Base-by-base conservation (phyloP, 2,113 vertebrate genomes). In the Cyanocitta stelleri region DNA sequence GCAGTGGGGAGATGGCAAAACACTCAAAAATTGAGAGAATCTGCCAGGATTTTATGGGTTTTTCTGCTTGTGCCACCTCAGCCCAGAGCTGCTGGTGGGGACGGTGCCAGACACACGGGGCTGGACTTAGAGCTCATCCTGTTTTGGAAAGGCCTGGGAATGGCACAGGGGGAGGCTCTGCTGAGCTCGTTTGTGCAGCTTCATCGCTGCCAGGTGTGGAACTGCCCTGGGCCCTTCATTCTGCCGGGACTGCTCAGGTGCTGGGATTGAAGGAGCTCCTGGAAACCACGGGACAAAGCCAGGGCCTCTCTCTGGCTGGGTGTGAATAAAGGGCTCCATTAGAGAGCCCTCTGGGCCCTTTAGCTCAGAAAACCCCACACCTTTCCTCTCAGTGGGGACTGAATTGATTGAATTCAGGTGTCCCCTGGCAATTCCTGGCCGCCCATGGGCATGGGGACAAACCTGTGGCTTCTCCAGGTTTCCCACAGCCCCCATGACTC, bases 131-230 rank as follows among this genome's bases (percentile, higher is more conserved):
- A 44, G n/a, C 61, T n/a, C 51, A 24, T 1, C 35, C 20, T 1
- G 0, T 5, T 41, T 0, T 3, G 22, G 51, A n/a, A 17, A 22
- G 30, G 12, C 27, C 21, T 0, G 32, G 62, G 44, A 39, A 17
- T 10, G 52, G 16, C 58, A 1, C 66, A 14, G 44, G 7, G 27
- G 30, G 22, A 21, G 55, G 59, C 29, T 81, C 24, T n/a, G 35
- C 23, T 1, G 59, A 54, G n/a, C 7, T 32, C 5, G 7, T 73
- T 3, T 5, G 33, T 14, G 61, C 37, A 44, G 22, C 22, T 29
- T 35, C 24, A 2, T n/a, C 75, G 3, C 22, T 37, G 33, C 16
- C 44, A 30, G 20, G 29, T 8, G 37, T 6, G 41, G 37, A 11
- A 11, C 33, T 33, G 44, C 18, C 24, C 8, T 3, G 46, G 33